These are phyloP conservation scores for Okapia johnstoni DNA, from an alignment of 2,113 vertebrate genomes.

Conservation along the genomic window DNA sequence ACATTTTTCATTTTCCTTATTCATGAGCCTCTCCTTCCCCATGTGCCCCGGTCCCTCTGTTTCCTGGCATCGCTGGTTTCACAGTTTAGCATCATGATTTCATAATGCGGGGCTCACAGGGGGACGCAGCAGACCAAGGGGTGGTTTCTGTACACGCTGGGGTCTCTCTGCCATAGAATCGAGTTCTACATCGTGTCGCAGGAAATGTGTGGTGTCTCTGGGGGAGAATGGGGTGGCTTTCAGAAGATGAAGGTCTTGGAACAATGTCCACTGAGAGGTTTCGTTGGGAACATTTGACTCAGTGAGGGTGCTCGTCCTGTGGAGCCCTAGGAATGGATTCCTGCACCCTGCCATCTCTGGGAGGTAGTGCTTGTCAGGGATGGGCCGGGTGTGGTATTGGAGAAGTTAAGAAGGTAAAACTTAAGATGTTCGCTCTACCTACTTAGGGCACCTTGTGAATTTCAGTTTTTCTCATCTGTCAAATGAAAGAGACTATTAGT, in stretches of 20 bases:
- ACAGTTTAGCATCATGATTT: not conserved
- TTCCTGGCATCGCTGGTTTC: not conserved
- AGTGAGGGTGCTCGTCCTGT: no score
- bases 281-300: not conserved
- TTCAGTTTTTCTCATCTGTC: not conserved
- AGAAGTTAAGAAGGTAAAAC: not conserved
- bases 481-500: fast-evolving
- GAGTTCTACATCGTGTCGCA: not conserved
- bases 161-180: no score
- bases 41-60: not conserved
- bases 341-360: not conserved
- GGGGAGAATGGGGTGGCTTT: not conserved
- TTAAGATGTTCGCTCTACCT: not conserved
- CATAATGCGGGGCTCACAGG: fast-evolving
- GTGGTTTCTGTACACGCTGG: fast-evolving
- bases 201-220: not conserved
- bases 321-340: not conserved
- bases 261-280: not conserved
- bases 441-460: not conserved
- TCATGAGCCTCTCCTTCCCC: not conserved
- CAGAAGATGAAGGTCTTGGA: not conserved
- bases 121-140: not conserved
- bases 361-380: no score
- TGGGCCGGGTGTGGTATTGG: not conserved
- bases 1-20: not conserved